Evolutionary conservation across 2,888 invertebrate species (phyloP), one percentile per base, ranked within the genome.

Genomic region (Allacma fusca): DNA sequence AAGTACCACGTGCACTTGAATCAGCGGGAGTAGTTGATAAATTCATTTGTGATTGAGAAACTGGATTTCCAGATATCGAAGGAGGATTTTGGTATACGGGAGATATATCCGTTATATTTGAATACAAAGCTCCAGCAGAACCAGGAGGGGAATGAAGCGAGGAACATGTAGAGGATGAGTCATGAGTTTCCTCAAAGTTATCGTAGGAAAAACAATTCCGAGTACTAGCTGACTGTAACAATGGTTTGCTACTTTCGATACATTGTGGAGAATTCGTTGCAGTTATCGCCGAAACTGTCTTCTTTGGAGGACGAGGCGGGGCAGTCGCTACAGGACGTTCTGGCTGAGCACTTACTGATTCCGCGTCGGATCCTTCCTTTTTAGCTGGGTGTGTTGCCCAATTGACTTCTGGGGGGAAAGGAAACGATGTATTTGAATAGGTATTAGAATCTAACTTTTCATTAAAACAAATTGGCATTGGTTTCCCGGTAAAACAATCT

Each of bases 401-500:
- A 64, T 84, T 84, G 1, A 84, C 84, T 80, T 82, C 81, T 19
- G 84, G 84, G 23, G 84, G 83, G 72, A 84, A 84, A 23, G 82
- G 80, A 73, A 84, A 84, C 13, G 79, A 80, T 13, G 79, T 79
- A 59, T 83, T 83, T 73, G 77, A 80, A 50, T 84, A 83, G 7
- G 80, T 80, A 44, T 78, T 82, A 72, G 65, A 76, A 19, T 67
- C 70, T 12, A 79, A 59, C 67, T 79, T 80, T 13, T 76, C 79
- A 72, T 80, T 81, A 40, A n/a, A n/a, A n/a, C n/a, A n/a, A n/a
- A 76, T 79, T 28, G 80, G 81, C 13, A 86, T 83, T 5, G 87
- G 87, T 77, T 86, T 87, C 72, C 96, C 96, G 43, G 96, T 94
- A 84, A 94, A 92, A 87, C 96, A 96, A 87, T 96, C 96, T 75